Evolutionary conservation across 2,888 invertebrate genomes (phyloP).

Genomic region (Protophormia terraenovae): DNA sequence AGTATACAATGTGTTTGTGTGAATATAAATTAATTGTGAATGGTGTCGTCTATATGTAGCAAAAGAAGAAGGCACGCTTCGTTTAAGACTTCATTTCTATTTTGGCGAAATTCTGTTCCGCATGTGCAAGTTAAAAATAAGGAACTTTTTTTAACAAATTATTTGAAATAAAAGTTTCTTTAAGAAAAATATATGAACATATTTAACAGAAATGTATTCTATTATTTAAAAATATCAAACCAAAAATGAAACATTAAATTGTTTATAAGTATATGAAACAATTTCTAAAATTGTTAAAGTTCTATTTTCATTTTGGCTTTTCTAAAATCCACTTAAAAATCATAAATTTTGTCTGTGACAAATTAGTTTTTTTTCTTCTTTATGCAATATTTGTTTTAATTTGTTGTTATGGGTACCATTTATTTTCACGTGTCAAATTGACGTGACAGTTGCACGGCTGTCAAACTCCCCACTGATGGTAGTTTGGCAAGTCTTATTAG

Average conservation of each 20-base stretch:
- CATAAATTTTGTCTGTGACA: no score
- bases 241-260: no score
- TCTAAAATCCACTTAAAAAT: no score
- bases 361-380: no score
- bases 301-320: no score
- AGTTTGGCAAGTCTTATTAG: slow-evolving; percentile 26
- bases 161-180: neutral
- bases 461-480: neutral
- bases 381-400: neutral
- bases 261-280: no score
- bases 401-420: neutral
- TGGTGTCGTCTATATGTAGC: slow-evolving; percentile 46
- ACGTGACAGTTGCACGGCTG: slow-evolving; percentile 11
- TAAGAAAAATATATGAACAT: neutral
- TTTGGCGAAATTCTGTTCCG: slow-evolving; percentile 29
- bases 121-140: neutral
- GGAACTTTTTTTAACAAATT: neutral
- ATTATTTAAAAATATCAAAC: no score
- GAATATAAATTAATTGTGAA: slow-evolving; percentile 54
- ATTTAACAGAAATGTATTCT: no score
- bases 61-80: slow-evolving; percentile 50
- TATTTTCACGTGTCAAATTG: slow-evolving; percentile 25
- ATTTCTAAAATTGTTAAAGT: no score
- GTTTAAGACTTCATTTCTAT: slow-evolving; percentile 48
- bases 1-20: neutral